Evolutionary conservation across 2,797 vertebrate genomes (phyloP), one percentile per base, ranked within the genome.

Genomic region (Pogonophryne albipinna): DNA sequence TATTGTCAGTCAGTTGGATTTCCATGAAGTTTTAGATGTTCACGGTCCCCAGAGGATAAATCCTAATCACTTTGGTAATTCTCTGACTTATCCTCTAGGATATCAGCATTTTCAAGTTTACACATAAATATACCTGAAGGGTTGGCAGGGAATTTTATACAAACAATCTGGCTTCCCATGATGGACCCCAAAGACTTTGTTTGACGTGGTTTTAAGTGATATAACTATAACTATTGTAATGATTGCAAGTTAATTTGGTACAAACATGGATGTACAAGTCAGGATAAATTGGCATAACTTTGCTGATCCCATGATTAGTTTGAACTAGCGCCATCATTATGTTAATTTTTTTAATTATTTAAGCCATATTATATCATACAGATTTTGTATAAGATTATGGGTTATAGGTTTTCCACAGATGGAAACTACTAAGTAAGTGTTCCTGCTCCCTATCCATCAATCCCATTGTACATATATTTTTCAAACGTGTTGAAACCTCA

Each of bases 11-110:
- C 1, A 2, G 42, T 20, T 19, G 34, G 34, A 41, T 41, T 42
- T 2, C 27, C 53, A 56, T 57, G 15, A 65, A 19, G 38, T 52
- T 14, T 38, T 4, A 47, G 23, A 34, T 38, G 17, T 47, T 38
- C 44, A 16, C 4, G 8, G n/a, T 68, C 14, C 27, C 10, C 44
- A 47, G 66, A 67, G 53, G 68, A 71, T 45, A 38, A 70, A 59
- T 50, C 66, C 27, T 7, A 23, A 20, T 20, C 13, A 15, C 46
- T 59, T 38, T 38, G 34, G 23, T 17, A 31, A 56, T 2, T 56
- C 53, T 52, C 11, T 52, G 50, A 20, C 19, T 23, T 12, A 12
- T 23, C 34, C 34, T 38, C 8, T 38, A 38, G 34, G 27, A 27
- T 27, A 27, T 27, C 27, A 27, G 27, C 27, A 27, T 46, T 4